Conservation (phyloP, 2,888 invertebrate species). For the Tipula unca region DNA sequence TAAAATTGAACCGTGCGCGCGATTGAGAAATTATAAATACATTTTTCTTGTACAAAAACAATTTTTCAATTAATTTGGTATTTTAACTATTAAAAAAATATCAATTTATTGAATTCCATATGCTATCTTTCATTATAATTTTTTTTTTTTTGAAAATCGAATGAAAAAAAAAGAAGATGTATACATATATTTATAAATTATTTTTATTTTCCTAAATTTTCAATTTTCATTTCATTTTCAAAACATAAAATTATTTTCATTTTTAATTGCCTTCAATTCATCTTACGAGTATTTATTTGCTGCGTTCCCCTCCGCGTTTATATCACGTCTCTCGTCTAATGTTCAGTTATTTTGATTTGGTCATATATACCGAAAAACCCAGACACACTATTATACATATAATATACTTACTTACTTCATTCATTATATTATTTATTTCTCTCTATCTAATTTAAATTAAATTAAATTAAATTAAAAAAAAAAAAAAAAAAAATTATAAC, state of each 20-base stretch:
- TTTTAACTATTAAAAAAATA: background rate
- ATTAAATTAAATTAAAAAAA: background rate
- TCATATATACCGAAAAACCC: background rate
- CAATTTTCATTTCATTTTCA: background rate
- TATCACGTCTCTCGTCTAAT: background rate
- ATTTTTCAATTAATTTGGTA: slow-evolving; percentile 10
- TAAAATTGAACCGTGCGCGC: background rate
- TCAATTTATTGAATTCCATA: slow-evolving; percentile 14
- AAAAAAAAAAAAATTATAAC: background rate
- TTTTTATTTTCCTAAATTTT: slow-evolving; percentile 14
- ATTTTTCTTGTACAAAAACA: background rate
- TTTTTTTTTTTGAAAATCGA: background rate
- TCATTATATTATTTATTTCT: background rate
- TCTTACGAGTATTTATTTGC: background rate
- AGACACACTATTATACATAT: background rate
- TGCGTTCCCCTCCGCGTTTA: background rate
- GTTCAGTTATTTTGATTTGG: background rate
- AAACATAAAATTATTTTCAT: slow-evolving; percentile 3
- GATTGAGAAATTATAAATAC: background rate
- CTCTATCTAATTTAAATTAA: background rate
- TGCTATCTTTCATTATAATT: background rate
- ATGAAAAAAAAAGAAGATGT: background rate
- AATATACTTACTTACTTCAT: background rate
- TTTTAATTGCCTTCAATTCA: slow-evolving; percentile 14
- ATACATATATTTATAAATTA: slow-evolving; percentile 14